Conservation (phyloP, 2,797 vertebrate genomes). For the Xiphophorus birchmanni region DNA sequence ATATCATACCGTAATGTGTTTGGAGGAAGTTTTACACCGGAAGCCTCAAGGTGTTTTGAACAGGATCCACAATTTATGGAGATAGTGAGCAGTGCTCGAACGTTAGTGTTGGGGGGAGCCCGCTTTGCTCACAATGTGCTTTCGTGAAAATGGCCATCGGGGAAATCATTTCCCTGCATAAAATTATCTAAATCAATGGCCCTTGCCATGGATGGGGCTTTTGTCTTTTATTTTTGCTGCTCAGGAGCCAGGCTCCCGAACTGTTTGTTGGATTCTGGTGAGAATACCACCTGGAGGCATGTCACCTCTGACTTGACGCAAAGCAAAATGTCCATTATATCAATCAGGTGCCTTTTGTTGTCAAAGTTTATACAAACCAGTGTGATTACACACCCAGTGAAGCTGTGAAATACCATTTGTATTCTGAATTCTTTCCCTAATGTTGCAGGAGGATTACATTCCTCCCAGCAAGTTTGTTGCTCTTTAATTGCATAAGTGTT, state of each 20-base stretch:
- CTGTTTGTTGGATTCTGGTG: conserved; percentile 63
- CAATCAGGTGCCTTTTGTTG: conserved; percentile 64
- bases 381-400: conserved; percentile 51
- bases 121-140: conserved; percentile 66
- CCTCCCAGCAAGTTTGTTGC: conserved; percentile 48
- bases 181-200: conserved; percentile 85
- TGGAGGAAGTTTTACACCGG: conserved; percentile 26
- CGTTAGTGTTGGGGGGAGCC: conserved; percentile 66
- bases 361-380: conserved; percentile 51
- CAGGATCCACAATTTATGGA: conserved; percentile 61
- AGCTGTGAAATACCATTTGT: conserved; percentile 52
- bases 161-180: conserved; percentile 84
- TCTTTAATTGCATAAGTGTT: conserved; percentile 67
- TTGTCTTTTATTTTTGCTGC: conserved; percentile 73
- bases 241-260: conserved; percentile 52
- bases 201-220: conserved; percentile 70
- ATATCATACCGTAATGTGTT: conserved; percentile 24
- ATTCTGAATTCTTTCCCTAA: conserved; percentile 39
- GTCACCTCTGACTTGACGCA: conserved; percentile 50
- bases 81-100: conserved; percentile 72
- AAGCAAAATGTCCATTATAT: conserved; percentile 54
- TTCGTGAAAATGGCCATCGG: conserved; percentile 72
- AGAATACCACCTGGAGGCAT: conserved; percentile 66
- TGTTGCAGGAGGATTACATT: conserved; percentile 48
- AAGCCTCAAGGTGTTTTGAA: conserved; percentile 46